These are phyloP conservation scores for Schizopygopsis pylzovi DNA, from an alignment of 2,797 vertebrate species.

Conservation along the genomic window DNA sequence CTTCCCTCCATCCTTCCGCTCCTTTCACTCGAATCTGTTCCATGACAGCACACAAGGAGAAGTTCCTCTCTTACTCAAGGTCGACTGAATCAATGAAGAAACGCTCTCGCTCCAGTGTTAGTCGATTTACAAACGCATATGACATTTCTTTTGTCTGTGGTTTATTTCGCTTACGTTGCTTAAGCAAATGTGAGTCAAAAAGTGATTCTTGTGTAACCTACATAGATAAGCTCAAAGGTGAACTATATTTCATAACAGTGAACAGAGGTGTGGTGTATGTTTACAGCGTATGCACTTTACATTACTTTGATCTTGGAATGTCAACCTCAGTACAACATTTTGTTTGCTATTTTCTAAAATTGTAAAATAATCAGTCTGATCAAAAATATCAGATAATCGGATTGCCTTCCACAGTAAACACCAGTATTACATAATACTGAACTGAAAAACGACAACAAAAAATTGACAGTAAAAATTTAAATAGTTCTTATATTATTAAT, in stretches of 20 bases:
- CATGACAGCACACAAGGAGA: conserved; percentile 45
- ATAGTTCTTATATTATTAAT: neutral
- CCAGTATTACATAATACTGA: neutral
- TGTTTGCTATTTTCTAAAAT: neutral
- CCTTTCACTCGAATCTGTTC: conserved; percentile 49
- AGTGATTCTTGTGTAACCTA: neutral
- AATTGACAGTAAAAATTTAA: too few relatives aligned
- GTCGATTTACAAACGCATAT: neutral
- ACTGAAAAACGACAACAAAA: too few relatives aligned
- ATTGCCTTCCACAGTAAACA: neutral
- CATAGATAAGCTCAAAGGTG: conserved; percentile 25
- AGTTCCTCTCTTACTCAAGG: conserved; percentile 42
- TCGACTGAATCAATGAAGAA: conserved; percentile 1
- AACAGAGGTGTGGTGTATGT: neutral
- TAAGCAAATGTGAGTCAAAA: neutral
- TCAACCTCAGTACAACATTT: neutral
- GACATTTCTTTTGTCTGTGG: conserved; percentile 20
- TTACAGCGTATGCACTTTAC: conserved; percentile 18
- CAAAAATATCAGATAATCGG: neutral
- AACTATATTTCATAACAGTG: conserved; percentile 25
- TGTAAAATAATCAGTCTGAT: neutral
- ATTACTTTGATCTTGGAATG: neutral
- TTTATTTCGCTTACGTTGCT: neutral
- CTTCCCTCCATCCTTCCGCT: conserved; percentile 64
- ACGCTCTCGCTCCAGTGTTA: neutral